These are phyloP conservation scores for Silvanus unidentatus DNA, from an alignment of 2,888 invertebrate genomes.

Conservation along the genomic window DNA sequence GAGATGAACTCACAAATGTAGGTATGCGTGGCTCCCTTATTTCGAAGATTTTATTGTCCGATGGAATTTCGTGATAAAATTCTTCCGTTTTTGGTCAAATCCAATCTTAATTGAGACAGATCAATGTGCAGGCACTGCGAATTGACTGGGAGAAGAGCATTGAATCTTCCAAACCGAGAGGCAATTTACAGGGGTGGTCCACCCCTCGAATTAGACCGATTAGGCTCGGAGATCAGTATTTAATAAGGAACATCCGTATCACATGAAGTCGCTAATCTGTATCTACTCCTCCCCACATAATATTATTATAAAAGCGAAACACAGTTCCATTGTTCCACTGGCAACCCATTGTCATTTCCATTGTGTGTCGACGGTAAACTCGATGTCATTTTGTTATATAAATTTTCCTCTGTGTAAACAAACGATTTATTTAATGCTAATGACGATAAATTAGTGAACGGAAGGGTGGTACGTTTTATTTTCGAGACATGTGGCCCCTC, in stretches of 20 bases:
- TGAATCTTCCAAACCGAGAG: too few species aligned
- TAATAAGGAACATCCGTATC: constrained; percentile 46
- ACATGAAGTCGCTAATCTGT: constrained; percentile 43
- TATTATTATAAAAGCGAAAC: constrained; percentile 4
- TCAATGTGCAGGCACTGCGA: not conserved
- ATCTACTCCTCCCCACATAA: constrained; percentile 22
- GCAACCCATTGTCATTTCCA: constrained; percentile 24
- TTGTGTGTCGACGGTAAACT: constrained; percentile 33
- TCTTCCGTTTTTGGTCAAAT: too few species aligned
- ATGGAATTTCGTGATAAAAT: too few species aligned
- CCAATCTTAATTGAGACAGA: not conserved
- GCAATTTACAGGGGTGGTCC: constrained; percentile 22
- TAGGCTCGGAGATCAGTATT: constrained; percentile 44
- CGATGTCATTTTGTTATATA: constrained; percentile 28
- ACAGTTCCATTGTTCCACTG: constrained; percentile 22
- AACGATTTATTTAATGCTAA: constrained; percentile 40
- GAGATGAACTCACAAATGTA: too few species aligned
- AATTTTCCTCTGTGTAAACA: constrained; percentile 35
- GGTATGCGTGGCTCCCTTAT: too few species aligned
- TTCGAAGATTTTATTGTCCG: too few species aligned
- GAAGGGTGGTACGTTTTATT: constrained; percentile 18
- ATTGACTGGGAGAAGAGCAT: too few species aligned
- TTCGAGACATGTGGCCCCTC: constrained; percentile 21
- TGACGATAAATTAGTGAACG: constrained; percentile 29
- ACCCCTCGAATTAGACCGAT: constrained; percentile 44